Base-by-base conservation (phyloP, 2,797 vertebrate genomes). In the Melanotaenia trifasciata region DNA sequence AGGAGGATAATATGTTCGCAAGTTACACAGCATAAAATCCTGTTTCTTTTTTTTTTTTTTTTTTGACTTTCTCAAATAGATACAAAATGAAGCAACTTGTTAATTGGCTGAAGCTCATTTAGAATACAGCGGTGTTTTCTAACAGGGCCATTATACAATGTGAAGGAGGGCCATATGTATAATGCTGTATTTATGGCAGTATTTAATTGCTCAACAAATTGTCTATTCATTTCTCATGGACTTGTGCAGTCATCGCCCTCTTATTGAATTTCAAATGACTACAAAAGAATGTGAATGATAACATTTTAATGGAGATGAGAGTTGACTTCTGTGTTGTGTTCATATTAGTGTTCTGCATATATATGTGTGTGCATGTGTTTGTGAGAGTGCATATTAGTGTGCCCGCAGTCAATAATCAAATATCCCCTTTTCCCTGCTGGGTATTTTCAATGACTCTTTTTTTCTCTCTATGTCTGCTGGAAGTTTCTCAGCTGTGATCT, bases 221-320 rank as follows among this genome's bases (percentile, higher is more conserved):
- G 79, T 85, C 86, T 89, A 83, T 87, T 88, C 84, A 85, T 87
- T 85, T 72, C 78, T 75, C 81, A 90, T 84, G 72, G 88, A 87
- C 82, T 72, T 86, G 78, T 79, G 68, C 65, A 85, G 84, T 79
- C 82, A 86, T 92, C 88, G 83, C 81, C 78, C 35, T 66, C 51
- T 90, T 91, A 92, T 87, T 92, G 76, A 88, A 90, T 92, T 89
- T 83, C 77, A 89, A 93, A 92, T 85, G 85, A 84, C 83, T 79
- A 74, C 78, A 26, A 13, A 75, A 78, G 74, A 74, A 78, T 73
- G 73, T 80, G 81, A 89, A 75, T 78, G 72, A 88, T 84, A 80
- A 63, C 58, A 43, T 86, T 83, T 80, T 67, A 83, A 82, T 59
- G 53, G 72, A 72, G 72, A 74, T 47, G 70, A 77, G 65, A 67